Base-by-base conservation (phyloP, 1,140 invertebrate species). In the Medauroidea extradentata region DNA sequence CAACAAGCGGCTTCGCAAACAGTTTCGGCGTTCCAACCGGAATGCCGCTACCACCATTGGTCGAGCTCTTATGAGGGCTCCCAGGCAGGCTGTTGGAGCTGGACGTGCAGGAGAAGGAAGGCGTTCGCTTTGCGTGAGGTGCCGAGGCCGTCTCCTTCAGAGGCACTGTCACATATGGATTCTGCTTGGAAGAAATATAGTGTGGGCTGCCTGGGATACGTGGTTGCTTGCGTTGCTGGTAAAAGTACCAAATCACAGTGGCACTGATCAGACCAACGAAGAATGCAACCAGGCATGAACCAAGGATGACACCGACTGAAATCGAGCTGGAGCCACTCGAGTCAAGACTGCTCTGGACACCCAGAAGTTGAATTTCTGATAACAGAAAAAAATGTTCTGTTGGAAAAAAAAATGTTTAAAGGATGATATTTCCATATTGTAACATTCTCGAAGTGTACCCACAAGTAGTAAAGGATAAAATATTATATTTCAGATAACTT, bases 131-230 rank as follows among this genome's bases (percentile, higher is more conserved):
- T 4, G 44, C 14, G 24, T 27, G 44, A 14, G 41, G 50, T 0
- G 65, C 64, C 4, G 57, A 48, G 21, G 60, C 67, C 61, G 85
- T 83, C 71, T 88, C 86, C 68, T 87, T 89, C 51, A 89, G 74
- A 0, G 86, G 89, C 27, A 92, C 83, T n/a, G 87, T 85, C 42
- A 90, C 88, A 69, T 92, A 91, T 58, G 88, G 86, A 71, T 91
- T 91, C 65, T 88, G 88, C 67, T 89, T 89, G 0, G 81, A 77
- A 16, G 84, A 84, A 52, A 90, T 89, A 65, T 91, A 92, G 70
- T 89, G 88, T 0, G 88, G 87, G 49, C 83, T 85, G 13, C 82
- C 78, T 0, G 87, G 85, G 7, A 88, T 78, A 1, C 80, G 73
- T 4, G 75, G 75, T 44, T 77, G 76, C 53, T 70, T 71, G 56